A percentile compares a stretch with the other conserved stretches of the same genome.
These are phyloP conservation scores for Murina feae DNA, from an alignment of 2,113 vertebrate species.

Conservation along the genomic window DNA sequence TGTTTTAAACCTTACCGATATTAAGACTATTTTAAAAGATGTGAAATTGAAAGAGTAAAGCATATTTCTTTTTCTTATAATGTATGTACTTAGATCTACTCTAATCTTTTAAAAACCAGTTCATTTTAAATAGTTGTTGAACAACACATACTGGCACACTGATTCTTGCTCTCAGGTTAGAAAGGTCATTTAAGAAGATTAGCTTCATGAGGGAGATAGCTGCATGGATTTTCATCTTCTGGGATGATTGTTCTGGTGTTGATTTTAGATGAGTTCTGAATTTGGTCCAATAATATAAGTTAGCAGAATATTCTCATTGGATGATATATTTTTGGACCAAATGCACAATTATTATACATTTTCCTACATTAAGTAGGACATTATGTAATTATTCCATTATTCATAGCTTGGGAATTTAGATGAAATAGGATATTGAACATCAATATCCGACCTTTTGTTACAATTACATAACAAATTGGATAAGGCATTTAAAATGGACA, in stretches of 20 bases:
- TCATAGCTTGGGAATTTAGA: not conserved
- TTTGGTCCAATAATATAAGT: not conserved
- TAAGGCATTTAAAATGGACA: not conserved
- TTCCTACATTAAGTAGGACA: not conserved
- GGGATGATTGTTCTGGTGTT: not conserved
- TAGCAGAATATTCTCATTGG: not conserved
- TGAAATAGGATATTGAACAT: not conserved
- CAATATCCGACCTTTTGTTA: not conserved
- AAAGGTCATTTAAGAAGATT: not conserved
- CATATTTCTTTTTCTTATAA: not conserved
- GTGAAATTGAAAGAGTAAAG: not conserved
- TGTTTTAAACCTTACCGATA: not conserved
- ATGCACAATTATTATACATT: not conserved
- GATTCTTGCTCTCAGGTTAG: not conserved
- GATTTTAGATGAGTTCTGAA: not conserved
- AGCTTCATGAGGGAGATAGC: not conserved
- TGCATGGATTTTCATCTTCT: not conserved
- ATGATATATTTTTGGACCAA: not conserved
- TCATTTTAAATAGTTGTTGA: not conserved
- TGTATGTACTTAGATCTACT: not conserved
- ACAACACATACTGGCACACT: not conserved
- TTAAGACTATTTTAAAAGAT: not conserved
- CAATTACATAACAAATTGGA: not conserved
- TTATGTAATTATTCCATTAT: not conserved
- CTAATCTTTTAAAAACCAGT: not conserved